Base-by-base conservation (phyloP, 2,113 vertebrate genomes). In the Paramormyrops kingsleyae region DNA sequence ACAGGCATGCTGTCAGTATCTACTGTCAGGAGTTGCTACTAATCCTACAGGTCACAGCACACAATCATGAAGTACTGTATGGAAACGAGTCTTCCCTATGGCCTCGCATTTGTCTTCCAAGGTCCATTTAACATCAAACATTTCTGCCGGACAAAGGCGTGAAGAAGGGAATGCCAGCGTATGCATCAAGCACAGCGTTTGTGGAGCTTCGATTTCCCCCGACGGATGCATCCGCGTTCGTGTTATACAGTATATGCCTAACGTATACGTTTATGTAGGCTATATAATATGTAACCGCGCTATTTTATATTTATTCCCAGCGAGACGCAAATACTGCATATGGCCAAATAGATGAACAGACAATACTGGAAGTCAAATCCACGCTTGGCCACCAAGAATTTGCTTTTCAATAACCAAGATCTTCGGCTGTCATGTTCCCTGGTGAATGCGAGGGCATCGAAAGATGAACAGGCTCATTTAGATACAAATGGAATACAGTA, bases 1-100 rank as follows among this genome's bases (percentile, higher is more conserved):
- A 39, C 31, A 87, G 42, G 84, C 31, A 17, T 59, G 44, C 31
- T 66, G 42, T 21, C 8, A 56, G 19, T 8, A 62, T 44, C 17
- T 21, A 21, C 35, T 46, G 21, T 87, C 31, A 88, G 39, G 52
- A 59, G 53, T 62, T 62, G 56, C 31, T 62, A 42, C 27, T 39
- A n/a, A 66, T 44, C 39, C 35, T 88, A 88, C 87, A 88, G 53
- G 87, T 66, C 35, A 88, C 87, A 42, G n/a, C 17, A n/a, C 39
- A 88, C 17, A 56, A 88, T 88, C 35, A 62, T 31, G 49, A 53
- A 42, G 52, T 66, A n/a, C n/a, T n/a, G n/a, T n/a, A 88, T 19
- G 87, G 39, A 88, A 59, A 46, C 53, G 35, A n/a, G 0, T 62
- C 21, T 39, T 88, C 35, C 31, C 12, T 17, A 8, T 53, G 50